Evolutionary conservation across 2,888 invertebrate species (phyloP), one percentile per base, ranked within the genome.

Genomic region (Onthophagus sagittarius): DNA sequence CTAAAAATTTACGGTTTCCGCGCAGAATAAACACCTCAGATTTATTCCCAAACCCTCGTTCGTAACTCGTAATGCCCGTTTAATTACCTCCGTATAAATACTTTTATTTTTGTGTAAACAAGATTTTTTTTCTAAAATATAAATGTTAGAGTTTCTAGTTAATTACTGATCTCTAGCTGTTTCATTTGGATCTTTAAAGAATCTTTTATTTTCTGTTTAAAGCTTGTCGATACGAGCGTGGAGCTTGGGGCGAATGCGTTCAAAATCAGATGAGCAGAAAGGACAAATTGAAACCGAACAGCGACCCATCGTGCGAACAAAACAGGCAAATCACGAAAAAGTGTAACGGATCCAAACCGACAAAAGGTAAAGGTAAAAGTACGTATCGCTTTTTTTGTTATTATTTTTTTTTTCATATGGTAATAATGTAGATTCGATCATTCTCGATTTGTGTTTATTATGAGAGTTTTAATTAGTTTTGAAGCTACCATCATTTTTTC

Each of bases 221-320:
- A 93, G 95, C 94, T 78, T 96, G 96, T 86, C 93, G 95, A 80
- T 96, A 96, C 86, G 94, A 94, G 82, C 95, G 95, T 85, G 94
- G 95, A 53, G 87, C 93, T 77, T 96, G 95, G 94, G 92, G 92
- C 83, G 93, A 93, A 83, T 96, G 96, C 87, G 88, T 90, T 77
- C 92, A 91, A 82, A 93, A 93, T 77, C 91, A 92, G 87, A 94
- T 95, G 93, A 91, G 92, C 79, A 89, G 96, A 83, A 91, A 91
- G 80, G 94, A 96, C 84, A 92, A 91, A 86, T 86, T 96, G 82
- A 95, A 95, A 86, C 88, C 92, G 72, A 91, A 91, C 83, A 94
- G 94, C 84, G 95, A 95, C 85, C 89, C 93, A 69, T 89, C 92
- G 76, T 96, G 96, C 84, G 94, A 95, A 82, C 91, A 91, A 85